A percentile compares a stretch with the other conserved stretches of the same genome.
Conservation (phyloP, 1,140 invertebrate genomes). For the Orchestia grillus region DNA sequence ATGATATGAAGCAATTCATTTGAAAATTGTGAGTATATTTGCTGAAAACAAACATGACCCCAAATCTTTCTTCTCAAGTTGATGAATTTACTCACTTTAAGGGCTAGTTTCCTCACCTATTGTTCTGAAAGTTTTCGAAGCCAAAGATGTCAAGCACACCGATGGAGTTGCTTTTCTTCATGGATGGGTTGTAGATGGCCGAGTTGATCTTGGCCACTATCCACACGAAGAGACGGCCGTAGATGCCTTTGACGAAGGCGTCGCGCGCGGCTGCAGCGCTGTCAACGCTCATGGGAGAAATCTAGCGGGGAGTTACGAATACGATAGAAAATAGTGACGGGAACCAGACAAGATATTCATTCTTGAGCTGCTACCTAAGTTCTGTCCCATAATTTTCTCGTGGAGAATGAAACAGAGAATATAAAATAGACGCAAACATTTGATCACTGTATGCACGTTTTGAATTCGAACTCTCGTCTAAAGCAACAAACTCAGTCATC, state of each 20-base stretch:
- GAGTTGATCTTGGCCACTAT: slow-evolving; percentile 98
- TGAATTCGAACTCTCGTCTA: no score
- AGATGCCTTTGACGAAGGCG: slow-evolving; percentile 98
- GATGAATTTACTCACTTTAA: background rate
- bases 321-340: no score
- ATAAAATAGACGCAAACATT: no score
- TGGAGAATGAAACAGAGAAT: no score
- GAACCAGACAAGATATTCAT: no score
- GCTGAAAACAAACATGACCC: background rate
- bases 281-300: slow-evolving; percentile 87
- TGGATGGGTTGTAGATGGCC: slow-evolving; percentile 91
- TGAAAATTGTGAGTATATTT: background rate
- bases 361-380: no score
- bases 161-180: slow-evolving; percentile 85
- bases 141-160: slow-evolving; percentile 99
- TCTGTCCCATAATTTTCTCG: no score
- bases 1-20: background rate
- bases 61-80: background rate
- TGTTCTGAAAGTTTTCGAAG: slow-evolving; percentile 98
- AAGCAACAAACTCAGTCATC: no score
- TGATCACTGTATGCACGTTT: no score
- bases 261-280: slow-evolving; percentile 96
- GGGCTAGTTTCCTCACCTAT: slow-evolving; percentile 75
- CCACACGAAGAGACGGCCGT: slow-evolving; percentile 94
- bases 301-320: slow-evolving; percentile 69